These are phyloP conservation scores for Myotis brandtii DNA, from an alignment of 2,113 vertebrate species.

Conservation along the genomic window DNA sequence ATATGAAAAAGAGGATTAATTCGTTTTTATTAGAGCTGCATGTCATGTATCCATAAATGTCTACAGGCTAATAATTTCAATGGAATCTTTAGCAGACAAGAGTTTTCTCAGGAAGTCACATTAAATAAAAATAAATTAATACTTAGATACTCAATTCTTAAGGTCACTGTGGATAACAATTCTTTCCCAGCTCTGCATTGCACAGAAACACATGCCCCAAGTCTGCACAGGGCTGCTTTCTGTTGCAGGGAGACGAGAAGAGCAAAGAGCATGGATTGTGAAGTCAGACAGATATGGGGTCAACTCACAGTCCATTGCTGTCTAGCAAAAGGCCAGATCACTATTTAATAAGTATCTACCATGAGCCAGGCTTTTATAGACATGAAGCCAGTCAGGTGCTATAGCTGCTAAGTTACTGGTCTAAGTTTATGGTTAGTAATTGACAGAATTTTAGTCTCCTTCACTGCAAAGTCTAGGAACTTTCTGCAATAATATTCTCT, in stretches of 20 bases:
- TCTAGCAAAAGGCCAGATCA: neutral
- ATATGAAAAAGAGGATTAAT: slow-evolving; percentile 78
- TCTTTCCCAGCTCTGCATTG: neutral
- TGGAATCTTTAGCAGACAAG: slow-evolving; percentile 67
- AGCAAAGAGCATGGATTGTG: neutral
- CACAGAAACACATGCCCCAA: neutral
- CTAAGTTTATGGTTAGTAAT: neutral
- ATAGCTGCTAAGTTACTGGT: neutral
- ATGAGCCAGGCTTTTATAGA: neutral
- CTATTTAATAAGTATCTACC: neutral
- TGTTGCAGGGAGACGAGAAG: neutral
- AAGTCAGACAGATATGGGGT: neutral
- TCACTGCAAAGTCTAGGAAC: neutral
- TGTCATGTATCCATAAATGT: slow-evolving; percentile 74
- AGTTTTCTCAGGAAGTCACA: slow-evolving; percentile 75
- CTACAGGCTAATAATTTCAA: slow-evolving; percentile 83
- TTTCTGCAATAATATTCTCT: neutral
- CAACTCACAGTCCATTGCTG: neutral
- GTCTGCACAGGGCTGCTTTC: neutral
- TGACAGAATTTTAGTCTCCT: neutral
- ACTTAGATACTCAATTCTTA: slow-evolving; percentile 62
- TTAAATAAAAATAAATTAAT: slow-evolving; percentile 74
- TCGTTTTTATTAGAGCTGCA: slow-evolving; percentile 78
- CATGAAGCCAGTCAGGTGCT: neutral
- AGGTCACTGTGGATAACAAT: neutral